Base-by-base conservation (phyloP, 2,888 invertebrate species). In the Phoronis australis region DNA sequence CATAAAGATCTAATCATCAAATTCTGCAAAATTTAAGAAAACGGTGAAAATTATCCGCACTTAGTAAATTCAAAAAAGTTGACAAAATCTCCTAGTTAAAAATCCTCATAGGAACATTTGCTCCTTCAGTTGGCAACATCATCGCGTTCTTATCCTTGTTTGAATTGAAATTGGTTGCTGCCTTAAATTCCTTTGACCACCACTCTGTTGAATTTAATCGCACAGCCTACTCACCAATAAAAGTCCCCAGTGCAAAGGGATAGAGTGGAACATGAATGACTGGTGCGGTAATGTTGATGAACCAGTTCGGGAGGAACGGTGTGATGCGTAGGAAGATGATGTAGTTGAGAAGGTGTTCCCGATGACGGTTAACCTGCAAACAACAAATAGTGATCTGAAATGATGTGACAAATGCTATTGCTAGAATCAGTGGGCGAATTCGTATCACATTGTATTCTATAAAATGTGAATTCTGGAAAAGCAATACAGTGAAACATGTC, bases 261-360 rank as follows among this genome's bases (percentile, higher is more conserved):
- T 84, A 71, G 54, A 97, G 78, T 1, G 96, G 95, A 35, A 99
- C 96, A 63, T 94, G 93, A 66, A 99, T 88, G 35, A 99, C 90
- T 37, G 99, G 99, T 55, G 96, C 90, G 0, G 91, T 87, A 71
- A 99, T 83, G 79, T 96, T 96, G 60, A 96, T 96, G 77, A 99
- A 96, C 99, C 99, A 99, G 78, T 99, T 99, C 5, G 99, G 99
- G 65, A 99, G 81, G 72, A 99, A 87, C 47, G 99, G 99, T 24
- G 99, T 99, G 71, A 99, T 89, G 61, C 99, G 84, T 61, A 99
- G 82, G 78, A 99, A 99, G 69, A 99, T 83, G 65, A 99, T 91
- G 75, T 99, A 99, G 80, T 92, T 92, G 52, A 99, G 83, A 58
- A 99, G 80, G 76, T 95, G 87, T 62, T 90, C 86, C 56, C 84